Percentiles rank a stretch among this genome's conserved stretches.
Evolutionary conservation across 2,888 invertebrate species (phyloP).

Genomic region (Napeogenes sylphis): DNA sequence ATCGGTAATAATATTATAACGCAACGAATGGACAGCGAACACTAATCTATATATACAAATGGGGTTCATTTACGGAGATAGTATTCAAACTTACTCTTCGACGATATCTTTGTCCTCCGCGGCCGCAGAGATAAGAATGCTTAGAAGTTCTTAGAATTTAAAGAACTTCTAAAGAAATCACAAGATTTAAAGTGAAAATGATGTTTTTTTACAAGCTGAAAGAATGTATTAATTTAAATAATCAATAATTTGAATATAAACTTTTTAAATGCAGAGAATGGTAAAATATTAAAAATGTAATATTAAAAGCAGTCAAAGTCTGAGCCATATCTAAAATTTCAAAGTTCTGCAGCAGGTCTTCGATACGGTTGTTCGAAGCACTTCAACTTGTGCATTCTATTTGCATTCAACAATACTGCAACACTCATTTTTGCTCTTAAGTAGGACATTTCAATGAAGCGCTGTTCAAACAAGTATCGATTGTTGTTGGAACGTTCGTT

Average conservation of each 20-base stretch:
- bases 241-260: too few species aligned
- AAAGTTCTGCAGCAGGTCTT: slow-evolving; percentile 30
- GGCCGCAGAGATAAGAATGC: slow-evolving; percentile 30
- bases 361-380: slow-evolving; percentile 58
- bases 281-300: neutral
- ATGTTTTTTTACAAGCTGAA: neutral
- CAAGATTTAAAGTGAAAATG: too few species aligned
- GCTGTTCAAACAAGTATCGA: slow-evolving; percentile 36
- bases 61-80: slow-evolving; percentile 67
- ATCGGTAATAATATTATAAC: slow-evolving; percentile 17
- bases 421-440: slow-evolving; percentile 62
- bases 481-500: slow-evolving; percentile 34
- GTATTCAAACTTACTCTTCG: slow-evolving; percentile 57
- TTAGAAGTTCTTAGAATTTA: slow-evolving; percentile 15
- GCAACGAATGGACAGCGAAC: slow-evolving; percentile 28
- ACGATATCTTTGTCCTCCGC: slow-evolving; percentile 63
- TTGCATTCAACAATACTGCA: slow-evolving; percentile 58
- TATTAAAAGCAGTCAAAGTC: neutral
- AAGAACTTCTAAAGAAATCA: neutral
- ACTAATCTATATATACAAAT: slow-evolving; percentile 39
- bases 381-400: slow-evolving; percentile 66
- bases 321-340: slow-evolving; percentile 16
- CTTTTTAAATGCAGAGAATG: neutral
- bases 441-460: slow-evolving; percentile 46
- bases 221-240: too few species aligned